phyloP scores from a whole-genome alignment of 2,888 invertebrate species.

The Acrobasis consociella region DNA sequence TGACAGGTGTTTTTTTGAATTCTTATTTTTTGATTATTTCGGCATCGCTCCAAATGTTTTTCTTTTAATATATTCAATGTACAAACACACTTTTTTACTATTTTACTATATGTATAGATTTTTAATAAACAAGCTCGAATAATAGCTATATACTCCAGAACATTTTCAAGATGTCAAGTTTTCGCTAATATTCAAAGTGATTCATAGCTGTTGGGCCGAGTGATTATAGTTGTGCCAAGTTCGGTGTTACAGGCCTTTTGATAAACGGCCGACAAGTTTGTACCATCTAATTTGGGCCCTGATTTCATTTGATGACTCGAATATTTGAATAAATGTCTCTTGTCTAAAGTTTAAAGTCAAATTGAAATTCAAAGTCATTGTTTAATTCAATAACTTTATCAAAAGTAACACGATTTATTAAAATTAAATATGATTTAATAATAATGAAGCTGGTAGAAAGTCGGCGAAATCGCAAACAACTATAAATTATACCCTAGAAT shows the following conservation, averaged over 20 bases:
- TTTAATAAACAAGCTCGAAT: too few species aligned
- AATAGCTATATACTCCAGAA: too few species aligned
- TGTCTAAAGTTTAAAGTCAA: neutral
- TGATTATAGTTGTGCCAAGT: slow-evolving; percentile 6
- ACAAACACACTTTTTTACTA: too few species aligned
- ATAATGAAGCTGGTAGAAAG: too few species aligned
- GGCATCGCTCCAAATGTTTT: too few species aligned
- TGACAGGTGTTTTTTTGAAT: too few species aligned
- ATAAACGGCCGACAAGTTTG: slow-evolving; percentile 8
- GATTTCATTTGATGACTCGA: neutral
- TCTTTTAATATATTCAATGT: too few species aligned
- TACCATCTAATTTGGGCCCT: neutral
- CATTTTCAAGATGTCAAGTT: neutral
- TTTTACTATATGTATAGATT: too few species aligned
- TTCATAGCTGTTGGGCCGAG: slow-evolving; percentile 8
- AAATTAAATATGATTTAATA: too few species aligned
- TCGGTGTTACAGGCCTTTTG: slow-evolving; percentile 10
- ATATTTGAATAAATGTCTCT: neutral
- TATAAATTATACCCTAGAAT: too few species aligned
- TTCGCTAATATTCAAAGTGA: neutral
- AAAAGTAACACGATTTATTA: neutral
- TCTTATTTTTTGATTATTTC: too few species aligned
- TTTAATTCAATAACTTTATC: neutral
- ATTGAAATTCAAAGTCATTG: neutral
- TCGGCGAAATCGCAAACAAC: too few species aligned